Conservation (phyloP, 1,140 invertebrate genomes). For the Asobara japonica region DNA sequence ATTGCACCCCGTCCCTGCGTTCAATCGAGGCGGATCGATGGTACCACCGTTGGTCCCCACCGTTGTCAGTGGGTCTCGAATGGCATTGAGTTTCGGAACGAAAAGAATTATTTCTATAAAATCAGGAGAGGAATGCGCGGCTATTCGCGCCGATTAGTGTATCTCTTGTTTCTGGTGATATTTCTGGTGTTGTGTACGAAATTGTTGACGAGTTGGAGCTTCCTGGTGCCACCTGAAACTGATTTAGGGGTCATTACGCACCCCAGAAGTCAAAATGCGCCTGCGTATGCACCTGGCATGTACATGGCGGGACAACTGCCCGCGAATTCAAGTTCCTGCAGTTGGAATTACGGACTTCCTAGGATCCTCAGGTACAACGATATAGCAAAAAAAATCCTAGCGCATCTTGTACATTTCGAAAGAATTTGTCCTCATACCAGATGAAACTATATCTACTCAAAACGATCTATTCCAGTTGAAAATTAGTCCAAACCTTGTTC, state of each 20-base stretch:
- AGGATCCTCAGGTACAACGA: conserved; percentile 63
- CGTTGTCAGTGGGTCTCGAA: background rate
- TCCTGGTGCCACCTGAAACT: conserved; percentile 28
- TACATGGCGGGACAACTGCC: conserved; percentile 67
- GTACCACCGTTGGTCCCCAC: background rate
- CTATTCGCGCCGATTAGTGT: conserved; percentile 40
- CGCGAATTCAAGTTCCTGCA: conserved; percentile 70
- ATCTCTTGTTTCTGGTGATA: conserved; percentile 38
- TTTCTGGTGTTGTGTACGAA: conserved; percentile 44
- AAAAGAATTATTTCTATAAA: background rate
- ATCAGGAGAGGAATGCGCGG: conserved; percentile 28
- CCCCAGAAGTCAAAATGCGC: conserved; percentile 10
- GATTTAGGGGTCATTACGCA: conserved; percentile 25
- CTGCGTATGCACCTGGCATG: conserved; percentile 59
- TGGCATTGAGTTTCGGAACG: background rate
- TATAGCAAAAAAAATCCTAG: too few relatives aligned
- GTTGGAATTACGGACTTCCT: conserved; percentile 73
- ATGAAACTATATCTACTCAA: too few relatives aligned
- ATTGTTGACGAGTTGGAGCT: conserved; percentile 44
- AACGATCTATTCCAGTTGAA: too few relatives aligned
- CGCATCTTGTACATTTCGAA: too few relatives aligned
- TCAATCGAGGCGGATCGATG: conserved; percentile 11
- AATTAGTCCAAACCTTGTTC: too few relatives aligned
- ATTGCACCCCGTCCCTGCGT: conserved; percentile 17
- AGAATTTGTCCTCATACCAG: too few relatives aligned